phyloP scores from a whole-genome alignment of 2,113 vertebrate species.

The Crotalus helleri region DNA sequence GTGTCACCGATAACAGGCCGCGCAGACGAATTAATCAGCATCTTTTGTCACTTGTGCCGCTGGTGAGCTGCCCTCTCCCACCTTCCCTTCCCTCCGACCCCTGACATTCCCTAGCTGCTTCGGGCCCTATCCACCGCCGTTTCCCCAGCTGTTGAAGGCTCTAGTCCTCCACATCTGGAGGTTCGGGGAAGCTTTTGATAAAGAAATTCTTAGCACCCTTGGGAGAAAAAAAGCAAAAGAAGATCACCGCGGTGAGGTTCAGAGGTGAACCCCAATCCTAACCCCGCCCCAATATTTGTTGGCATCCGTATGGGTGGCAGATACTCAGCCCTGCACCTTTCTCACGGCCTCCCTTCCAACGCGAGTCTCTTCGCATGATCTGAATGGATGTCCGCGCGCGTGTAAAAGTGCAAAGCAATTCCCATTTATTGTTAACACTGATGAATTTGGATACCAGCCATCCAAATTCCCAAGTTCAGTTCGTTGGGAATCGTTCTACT shows the following conservation, averaged over 20 bases:
- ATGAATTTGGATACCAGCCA: background rate
- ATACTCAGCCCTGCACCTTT: background rate
- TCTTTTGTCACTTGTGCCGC: conserved; percentile 73
- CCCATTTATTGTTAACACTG: background rate
- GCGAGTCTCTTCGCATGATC: background rate
- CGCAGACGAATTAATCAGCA: conserved; percentile 87
- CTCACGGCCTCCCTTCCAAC: background rate
- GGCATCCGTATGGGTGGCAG: background rate
- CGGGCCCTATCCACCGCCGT: background rate
- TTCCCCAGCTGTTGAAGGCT: background rate
- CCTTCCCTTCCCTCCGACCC: background rate
- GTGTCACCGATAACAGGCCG: conserved; percentile 86
- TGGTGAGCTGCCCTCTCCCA: background rate
- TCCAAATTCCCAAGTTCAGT: background rate
- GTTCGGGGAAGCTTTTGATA: no score
- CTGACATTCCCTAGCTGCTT: background rate
- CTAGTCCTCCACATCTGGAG: background rate
- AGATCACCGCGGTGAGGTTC: background rate
- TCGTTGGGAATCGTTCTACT: background rate
- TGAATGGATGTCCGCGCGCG: background rate
- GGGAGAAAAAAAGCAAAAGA: background rate
- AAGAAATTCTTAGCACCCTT: background rate
- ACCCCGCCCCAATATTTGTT: background rate
- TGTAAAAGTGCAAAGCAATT: background rate
- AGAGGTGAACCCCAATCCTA: background rate